phyloP scores from a whole-genome alignment of 2,113 vertebrate genomes.

The Pseudorhombus dupliciocellatus region DNA sequence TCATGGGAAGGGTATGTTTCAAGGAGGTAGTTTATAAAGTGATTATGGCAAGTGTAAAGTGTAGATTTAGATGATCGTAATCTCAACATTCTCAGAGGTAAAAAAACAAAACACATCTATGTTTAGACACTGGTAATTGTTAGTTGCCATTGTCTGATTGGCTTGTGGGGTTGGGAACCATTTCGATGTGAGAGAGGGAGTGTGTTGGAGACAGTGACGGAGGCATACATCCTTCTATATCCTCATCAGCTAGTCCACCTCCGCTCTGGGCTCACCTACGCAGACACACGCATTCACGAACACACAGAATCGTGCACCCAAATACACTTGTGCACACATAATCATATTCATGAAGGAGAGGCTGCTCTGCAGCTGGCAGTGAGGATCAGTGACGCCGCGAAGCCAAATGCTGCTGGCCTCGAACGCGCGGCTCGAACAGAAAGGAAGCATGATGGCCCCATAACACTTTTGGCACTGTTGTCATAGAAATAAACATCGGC shows the following conservation, averaged over 20 bases:
- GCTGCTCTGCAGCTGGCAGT: slow-evolving; percentile 30
- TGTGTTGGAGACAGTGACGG: too few species aligned
- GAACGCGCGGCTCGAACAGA: neutral
- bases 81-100: too few species aligned
- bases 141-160: neutral
- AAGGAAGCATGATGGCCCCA: neutral
- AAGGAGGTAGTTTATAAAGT: too few species aligned
- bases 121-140: neutral
- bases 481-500: slow-evolving; percentile 20
- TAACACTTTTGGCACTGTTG: slow-evolving; percentile 14
- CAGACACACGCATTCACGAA: slow-evolving; percentile 9
- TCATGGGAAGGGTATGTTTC: too few species aligned
- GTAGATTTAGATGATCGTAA: too few species aligned
- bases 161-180: too few species aligned
- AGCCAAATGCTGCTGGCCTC: slow-evolving; percentile 20
- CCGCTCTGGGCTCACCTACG: slow-evolving; percentile 20
- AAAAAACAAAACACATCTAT: neutral
- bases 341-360: neutral
- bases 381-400: slow-evolving; percentile 8
- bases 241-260: neutral
- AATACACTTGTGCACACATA: neutral
- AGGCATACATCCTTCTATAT: too few species aligned
- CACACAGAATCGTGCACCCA: slow-evolving; percentile 1
- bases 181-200: neutral
- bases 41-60: too few species aligned